Conservation (phyloP, 2,113 vertebrate genomes). For the Arizona elegans region DNA sequence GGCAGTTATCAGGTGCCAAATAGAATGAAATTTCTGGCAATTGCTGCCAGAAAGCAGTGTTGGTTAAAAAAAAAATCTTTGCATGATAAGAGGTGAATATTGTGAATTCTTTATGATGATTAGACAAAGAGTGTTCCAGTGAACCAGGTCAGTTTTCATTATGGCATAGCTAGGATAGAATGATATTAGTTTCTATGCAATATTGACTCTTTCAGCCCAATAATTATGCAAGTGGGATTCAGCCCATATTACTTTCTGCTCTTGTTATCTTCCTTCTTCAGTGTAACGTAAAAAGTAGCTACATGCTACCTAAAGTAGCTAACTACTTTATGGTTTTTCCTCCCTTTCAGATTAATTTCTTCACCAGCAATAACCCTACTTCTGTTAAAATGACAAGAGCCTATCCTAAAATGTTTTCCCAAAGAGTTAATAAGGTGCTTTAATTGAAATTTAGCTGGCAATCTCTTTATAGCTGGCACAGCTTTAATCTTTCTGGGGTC, state of each 20-base stretch:
- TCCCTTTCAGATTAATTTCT: not conserved
- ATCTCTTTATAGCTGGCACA: not conserved
- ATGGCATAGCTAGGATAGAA: not conserved
- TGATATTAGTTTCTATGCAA: not conserved
- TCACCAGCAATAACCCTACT: not conserved
- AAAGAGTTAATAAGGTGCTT: not conserved
- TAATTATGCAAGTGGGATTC: not conserved
- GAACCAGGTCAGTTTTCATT: not conserved
- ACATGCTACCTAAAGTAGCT: no score
- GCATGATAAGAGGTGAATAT: not conserved
- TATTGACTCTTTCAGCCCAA: not conserved
- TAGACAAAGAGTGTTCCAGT: not conserved
- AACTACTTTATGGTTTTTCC: not conserved
- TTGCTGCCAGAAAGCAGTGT: no score
- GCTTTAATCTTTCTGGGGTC: not conserved
- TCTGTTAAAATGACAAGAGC: not conserved
- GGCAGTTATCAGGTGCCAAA: no score
- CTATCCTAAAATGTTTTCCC: not conserved
- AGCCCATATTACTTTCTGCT: not conserved
- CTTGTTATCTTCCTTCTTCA: not conserved
- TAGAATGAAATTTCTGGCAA: no score
- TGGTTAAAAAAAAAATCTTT: not conserved
- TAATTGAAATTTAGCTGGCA: not conserved
- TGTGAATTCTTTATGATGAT: not conserved
- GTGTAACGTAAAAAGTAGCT: not conserved